Evolutionary conservation across 2,888 invertebrate genomes (phyloP), one percentile per base, ranked within the genome.

Genomic region (Tenodera sinensis): DNA sequence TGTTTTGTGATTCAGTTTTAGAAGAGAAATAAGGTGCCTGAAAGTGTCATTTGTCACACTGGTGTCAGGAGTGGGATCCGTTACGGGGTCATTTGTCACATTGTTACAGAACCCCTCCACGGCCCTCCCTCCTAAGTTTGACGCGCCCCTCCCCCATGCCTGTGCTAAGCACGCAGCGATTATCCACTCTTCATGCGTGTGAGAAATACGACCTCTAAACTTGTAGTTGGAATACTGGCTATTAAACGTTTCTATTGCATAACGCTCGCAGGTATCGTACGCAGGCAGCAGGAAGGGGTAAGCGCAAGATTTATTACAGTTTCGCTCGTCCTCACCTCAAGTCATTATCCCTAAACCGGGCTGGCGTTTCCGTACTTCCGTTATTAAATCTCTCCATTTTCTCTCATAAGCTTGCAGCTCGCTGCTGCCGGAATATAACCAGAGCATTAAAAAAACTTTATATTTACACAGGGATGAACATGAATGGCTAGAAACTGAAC

Each of bases 401-500:
- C 85, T 42, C 27, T 85, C 85, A 85, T 85, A 85, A 85, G 85
- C 85, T 27, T 85, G n/a, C 27, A 85, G n/a, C 85, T 47, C 27
- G 27, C 14, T 85, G 47, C 85, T 4, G 27, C 28, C n/a, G 25
- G 83, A 83, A 83, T 83, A 25, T 12, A 83, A 83, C n/a, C 42
- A 28, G 85, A 47, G 85, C 85, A 85, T 85, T 85, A 85, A 85
- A 34, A 85, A 85, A 85, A 85, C 85, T 85, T 85, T 85, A n/a
- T 42, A 54, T 42, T 85, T 85, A 15, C 42, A 27, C 25, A n/a
- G n/a, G 85, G 42, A 54, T 47, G 85, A 85, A 85, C 85, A 42
- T 85, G 47, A 84, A 42, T 42, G 42, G 42, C 42, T 42, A 84
- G 84, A 84, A 84, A 84, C 30, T 28, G 83, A 28, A 14, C 42